Percentiles rank a stretch among this genome's conserved stretches.
phyloP scores from a whole-genome alignment of 2,797 vertebrate species.

The Crocodylus rhombifer region DNA sequence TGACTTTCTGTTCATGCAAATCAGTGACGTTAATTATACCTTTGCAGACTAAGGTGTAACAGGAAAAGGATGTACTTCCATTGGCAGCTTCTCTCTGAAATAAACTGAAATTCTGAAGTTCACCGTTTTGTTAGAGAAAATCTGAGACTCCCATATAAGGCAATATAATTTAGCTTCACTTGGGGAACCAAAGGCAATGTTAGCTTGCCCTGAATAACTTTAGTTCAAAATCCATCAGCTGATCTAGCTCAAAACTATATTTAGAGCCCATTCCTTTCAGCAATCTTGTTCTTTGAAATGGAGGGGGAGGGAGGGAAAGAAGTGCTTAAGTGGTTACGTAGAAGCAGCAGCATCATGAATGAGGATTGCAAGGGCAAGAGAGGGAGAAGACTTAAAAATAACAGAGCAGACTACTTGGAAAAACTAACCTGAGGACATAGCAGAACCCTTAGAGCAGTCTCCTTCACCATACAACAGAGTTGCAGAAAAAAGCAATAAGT shows the following conservation, averaged over 20 bases:
- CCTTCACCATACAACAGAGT: background rate
- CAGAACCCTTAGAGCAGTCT: background rate
- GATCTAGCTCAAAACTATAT: background rate
- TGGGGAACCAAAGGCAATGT: background rate
- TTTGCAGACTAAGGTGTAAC: background rate
- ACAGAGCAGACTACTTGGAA: background rate
- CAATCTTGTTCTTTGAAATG: background rate
- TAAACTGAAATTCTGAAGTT: background rate
- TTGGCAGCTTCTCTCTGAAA: accelerated
- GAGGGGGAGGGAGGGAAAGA: background rate
- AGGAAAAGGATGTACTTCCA: background rate
- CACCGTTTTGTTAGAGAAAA: background rate
- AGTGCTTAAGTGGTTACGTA: background rate
- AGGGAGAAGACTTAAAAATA: constrained; percentile 11
- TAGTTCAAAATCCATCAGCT: background rate
- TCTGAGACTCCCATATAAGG: background rate
- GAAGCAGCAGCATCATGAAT: background rate
- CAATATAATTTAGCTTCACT: background rate
- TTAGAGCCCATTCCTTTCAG: constrained; percentile 8
- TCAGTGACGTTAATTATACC: background rate
- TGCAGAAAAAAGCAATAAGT: constrained; percentile 35
- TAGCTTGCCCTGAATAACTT: background rate
- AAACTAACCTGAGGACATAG: background rate
- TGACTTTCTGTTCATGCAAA: background rate
- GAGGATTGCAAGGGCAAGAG: background rate